A percentile compares a stretch with the other conserved stretches of the same genome.
Conservation (phyloP, 2,888 invertebrate genomes). For the Chydorus sphaericus region DNA sequence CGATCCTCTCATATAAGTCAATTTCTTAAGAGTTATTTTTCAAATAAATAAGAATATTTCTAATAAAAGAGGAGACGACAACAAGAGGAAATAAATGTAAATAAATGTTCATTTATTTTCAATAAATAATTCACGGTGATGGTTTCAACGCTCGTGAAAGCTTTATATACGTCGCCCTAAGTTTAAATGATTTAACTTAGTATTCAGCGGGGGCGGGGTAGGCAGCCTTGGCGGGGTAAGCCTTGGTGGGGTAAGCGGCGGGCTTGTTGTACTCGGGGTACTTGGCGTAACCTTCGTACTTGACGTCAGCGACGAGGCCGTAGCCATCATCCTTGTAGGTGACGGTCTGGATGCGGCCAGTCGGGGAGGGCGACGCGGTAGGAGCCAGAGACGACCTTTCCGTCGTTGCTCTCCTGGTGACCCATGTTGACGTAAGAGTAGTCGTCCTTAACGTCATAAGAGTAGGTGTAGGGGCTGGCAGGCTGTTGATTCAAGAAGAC, state of each 20-base stretch:
- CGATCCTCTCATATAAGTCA: too few species aligned
- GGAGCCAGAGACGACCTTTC: conserved; percentile 68
- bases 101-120: too few species aligned
- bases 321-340: conserved; percentile 65
- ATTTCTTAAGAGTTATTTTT: too few species aligned
- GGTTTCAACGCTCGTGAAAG: too few species aligned
- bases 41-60: too few species aligned
- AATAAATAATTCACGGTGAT: too few species aligned
- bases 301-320: conserved; percentile 75
- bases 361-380: conserved; percentile 71
- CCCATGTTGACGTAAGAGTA: conserved; percentile 70
- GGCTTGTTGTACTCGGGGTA: conserved; percentile 28
- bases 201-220: conserved; percentile 9
- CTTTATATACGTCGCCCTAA: too few species aligned
- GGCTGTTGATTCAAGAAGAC: neutral
- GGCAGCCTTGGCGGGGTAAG: neutral
- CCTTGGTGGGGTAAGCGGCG: neutral
- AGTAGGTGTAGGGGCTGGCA: conserved; percentile 61
- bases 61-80: too few species aligned
- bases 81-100: too few species aligned
- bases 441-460: conserved; percentile 69
- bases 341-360: conserved; percentile 68
- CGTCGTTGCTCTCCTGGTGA: conserved; percentile 72
- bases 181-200: too few species aligned
- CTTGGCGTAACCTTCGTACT: conserved; percentile 52